phyloP scores from a whole-genome alignment of 2,113 vertebrate species.

The Psephotus haematonotus region DNA sequence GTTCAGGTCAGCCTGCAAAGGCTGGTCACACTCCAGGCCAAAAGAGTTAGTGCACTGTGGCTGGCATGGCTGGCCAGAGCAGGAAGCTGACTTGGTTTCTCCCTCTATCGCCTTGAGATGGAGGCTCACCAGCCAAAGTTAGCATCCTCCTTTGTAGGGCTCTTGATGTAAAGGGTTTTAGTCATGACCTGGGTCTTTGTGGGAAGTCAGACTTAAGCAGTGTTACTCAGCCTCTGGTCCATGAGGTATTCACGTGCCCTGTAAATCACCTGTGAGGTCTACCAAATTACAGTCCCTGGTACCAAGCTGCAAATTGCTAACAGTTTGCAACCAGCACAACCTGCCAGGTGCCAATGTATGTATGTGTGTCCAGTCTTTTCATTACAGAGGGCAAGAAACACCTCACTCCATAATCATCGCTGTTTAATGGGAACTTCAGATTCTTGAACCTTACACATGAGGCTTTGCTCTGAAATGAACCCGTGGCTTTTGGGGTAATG shows the following conservation, averaged over 20 bases:
- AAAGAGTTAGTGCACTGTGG: background rate
- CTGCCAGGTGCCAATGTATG: background rate
- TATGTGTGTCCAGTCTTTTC: background rate
- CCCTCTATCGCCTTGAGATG: background rate
- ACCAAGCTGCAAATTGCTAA: background rate
- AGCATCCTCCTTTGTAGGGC: background rate
- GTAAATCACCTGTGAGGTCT: constrained; percentile 18
- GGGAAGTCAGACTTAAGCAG: background rate
- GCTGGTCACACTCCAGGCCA: background rate
- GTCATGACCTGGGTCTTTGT: background rate
- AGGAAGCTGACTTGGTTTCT: background rate
- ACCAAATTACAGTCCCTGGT: constrained; percentile 19
- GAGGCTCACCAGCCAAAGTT: background rate
- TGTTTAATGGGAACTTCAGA: background rate
- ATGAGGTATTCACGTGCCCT: background rate
- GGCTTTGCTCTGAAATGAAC: background rate
- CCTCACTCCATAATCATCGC: accelerated
- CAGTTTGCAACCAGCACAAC: background rate
- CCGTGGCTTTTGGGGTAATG: background rate
- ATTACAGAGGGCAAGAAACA: background rate
- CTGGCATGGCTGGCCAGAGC: background rate
- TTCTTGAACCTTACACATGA: background rate
- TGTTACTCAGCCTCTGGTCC: constrained; percentile 9
- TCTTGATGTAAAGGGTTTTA: background rate
- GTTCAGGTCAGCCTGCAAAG: background rate